Conservation (phyloP, 2,888 invertebrate species). For the Anoncus sp. region DNA sequence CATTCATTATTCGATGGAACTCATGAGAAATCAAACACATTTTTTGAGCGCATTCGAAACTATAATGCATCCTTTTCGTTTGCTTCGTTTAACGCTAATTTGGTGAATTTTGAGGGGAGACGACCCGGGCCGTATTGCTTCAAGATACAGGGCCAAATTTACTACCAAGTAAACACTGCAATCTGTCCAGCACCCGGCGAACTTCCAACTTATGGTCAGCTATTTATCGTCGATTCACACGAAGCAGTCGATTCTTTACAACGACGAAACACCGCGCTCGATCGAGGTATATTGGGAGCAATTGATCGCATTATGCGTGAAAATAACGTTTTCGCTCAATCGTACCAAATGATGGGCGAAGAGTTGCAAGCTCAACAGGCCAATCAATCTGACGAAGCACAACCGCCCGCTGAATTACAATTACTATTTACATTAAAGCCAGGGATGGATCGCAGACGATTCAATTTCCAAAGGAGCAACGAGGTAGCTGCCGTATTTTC, state of each 20-base stretch:
- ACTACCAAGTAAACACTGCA: conserved; percentile 64
- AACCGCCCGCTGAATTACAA: conserved; percentile 41
- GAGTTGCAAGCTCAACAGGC: conserved; percentile 35
- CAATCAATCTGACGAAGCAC: neutral
- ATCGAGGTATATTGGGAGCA: conserved; percentile 17
- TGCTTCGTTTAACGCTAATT: conserved; percentile 63
- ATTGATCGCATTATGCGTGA: conserved; percentile 37
- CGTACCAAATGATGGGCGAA: conserved; percentile 61
- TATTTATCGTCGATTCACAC: conserved; percentile 62
- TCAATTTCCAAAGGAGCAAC: conserved; percentile 54
- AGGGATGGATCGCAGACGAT: conserved; percentile 56
- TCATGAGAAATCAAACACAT: conserved; percentile 50
- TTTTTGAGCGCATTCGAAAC: conserved; percentile 50
- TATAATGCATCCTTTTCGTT: conserved; percentile 59
- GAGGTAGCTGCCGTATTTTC: conserved; percentile 57
- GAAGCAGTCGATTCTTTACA: conserved; percentile 37
- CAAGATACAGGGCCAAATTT: conserved; percentile 61
- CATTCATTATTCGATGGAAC: conserved; percentile 42
- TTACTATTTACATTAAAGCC: conserved; percentile 34
- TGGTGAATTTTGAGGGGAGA: conserved; percentile 53
- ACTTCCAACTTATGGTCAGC: conserved; percentile 61
- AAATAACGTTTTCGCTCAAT: conserved; percentile 59
- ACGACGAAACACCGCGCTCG: conserved; percentile 36
- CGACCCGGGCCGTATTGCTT: conserved; percentile 59
- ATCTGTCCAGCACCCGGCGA: conserved; percentile 15